A percentile compares a stretch with the other conserved stretches of the same genome.
Conservation (phyloP, 2,888 invertebrate genomes). For the Conchocele bisecta region DNA sequence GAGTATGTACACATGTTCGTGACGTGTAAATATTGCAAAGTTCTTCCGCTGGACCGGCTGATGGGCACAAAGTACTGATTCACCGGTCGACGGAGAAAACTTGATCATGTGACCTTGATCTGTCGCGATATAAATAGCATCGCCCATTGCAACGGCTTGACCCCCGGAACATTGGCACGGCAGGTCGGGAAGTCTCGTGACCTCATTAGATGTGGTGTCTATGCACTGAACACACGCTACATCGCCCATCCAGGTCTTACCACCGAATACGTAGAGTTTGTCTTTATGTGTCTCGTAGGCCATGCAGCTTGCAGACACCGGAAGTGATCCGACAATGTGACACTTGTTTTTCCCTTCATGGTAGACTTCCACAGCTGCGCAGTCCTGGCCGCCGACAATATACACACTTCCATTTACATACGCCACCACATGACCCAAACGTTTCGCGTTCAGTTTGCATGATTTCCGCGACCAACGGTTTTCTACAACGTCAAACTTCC, state of each 20-base stretch:
- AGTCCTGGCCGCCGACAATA: constrained; percentile 27
- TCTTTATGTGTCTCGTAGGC: constrained; percentile 3
- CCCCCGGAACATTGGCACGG: constrained; percentile 39
- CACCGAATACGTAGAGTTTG: constrained; percentile 34
- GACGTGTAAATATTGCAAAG: constrained; percentile 28
- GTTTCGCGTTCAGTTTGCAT: constrained; percentile 4
- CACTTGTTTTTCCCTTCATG: constrained; percentile 8
- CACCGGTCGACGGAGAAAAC: constrained; percentile 17
- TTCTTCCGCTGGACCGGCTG: constrained; percentile 29
- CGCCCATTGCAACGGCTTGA: constrained; percentile 27
- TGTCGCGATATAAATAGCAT: constrained; percentile 33
- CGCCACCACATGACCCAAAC: constrained; percentile 21
- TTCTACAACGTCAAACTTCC: constrained; percentile 33
- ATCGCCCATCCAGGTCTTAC: constrained; percentile 11
- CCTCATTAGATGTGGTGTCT: constrained; percentile 16
- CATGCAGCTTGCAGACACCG: constrained; percentile 14
- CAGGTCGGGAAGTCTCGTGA: constrained; percentile 17
- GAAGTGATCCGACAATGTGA: constrained; percentile 10
- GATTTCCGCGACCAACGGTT: constrained; percentile 27
- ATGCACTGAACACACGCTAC: constrained; percentile 27
- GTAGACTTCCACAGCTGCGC: constrained; percentile 16
- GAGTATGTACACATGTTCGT: constrained; percentile 16
- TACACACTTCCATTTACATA: constrained; percentile 11
- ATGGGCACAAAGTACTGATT: constrained; percentile 34
- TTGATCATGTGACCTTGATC: constrained; percentile 44